phyloP scores from a whole-genome alignment of 2,888 invertebrate species.

The Apotomis capreana region DNA sequence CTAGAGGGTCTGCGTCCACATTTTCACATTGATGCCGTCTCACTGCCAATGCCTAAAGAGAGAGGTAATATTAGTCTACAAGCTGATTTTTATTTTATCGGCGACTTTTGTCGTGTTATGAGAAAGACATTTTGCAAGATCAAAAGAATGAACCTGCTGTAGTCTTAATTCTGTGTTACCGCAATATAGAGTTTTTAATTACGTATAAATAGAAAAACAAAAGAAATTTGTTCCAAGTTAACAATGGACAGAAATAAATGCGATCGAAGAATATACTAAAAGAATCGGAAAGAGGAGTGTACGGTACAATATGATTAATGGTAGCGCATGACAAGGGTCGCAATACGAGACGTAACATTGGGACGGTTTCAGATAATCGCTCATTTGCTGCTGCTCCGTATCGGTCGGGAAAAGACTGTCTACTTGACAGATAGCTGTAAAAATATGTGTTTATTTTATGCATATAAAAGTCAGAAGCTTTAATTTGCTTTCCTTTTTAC shows the following conservation, averaged over 20 bases:
- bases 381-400: conserved; percentile 60
- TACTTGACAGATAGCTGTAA: conserved; percentile 34
- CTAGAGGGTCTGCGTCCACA: conserved; percentile 94
- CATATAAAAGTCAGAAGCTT: not conserved
- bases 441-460: conserved; percentile 8
- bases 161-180: too few relatives aligned
- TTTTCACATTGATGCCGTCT: conserved; percentile 94
- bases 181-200: too few relatives aligned
- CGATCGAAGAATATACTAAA: conserved; percentile 56
- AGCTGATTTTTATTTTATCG: too few relatives aligned
- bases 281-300: conserved; percentile 50
- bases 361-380: conserved; percentile 64
- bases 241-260: conserved; percentile 52
- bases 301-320: conserved; percentile 68
- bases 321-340: conserved; percentile 60
- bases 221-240: conserved; percentile 41
- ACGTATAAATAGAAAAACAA: conserved; percentile 8
- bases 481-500: not conserved
- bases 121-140: too few relatives aligned
- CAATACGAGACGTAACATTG: conserved; percentile 56
- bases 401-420: conserved; percentile 45
- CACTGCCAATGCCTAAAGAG: conserved; percentile 90
- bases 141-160: too few relatives aligned
- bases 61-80: not conserved
- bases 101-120: too few relatives aligned